Percentiles rank a stretch among this genome's conserved stretches.
phyloP scores from a whole-genome alignment of 2,113 vertebrate species.

The Nycticorax nycticorax region DNA sequence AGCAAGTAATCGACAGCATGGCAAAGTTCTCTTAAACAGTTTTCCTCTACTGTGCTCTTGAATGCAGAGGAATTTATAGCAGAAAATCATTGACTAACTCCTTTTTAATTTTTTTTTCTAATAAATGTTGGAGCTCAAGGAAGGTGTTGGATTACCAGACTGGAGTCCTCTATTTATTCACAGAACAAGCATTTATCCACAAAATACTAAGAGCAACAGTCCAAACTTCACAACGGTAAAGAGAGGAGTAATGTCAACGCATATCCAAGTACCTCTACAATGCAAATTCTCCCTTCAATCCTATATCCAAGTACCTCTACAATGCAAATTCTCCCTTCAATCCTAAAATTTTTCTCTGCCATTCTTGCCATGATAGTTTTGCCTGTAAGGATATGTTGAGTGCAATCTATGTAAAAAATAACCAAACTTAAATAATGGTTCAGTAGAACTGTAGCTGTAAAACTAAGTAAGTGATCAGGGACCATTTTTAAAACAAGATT shows the following conservation, averaged over 20 bases:
- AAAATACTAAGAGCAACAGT: neutral
- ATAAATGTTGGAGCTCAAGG: neutral
- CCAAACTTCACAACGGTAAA: neutral
- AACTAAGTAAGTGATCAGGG: neutral
- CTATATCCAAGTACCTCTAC: neutral
- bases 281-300: neutral
- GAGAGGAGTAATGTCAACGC: neutral
- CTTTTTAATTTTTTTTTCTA: constrained; percentile 7
- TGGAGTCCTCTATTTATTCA: neutral
- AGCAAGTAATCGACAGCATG: constrained; percentile 17
- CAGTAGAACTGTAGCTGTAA: neutral
- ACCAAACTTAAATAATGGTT: neutral
- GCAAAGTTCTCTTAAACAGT: constrained; percentile 22
- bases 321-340: neutral
- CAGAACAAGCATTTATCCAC: constrained; percentile 31
- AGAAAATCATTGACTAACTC: constrained; percentile 26
- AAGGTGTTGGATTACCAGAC: neutral
- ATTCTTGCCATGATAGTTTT: neutral
- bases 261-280: neutral
- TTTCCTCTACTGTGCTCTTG: neutral
- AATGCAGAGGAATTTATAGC: constrained; percentile 34
- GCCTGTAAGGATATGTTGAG: neutral
- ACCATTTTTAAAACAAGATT: neutral
- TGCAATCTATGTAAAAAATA: neutral
- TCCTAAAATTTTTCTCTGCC: neutral